Base-by-base conservation (phyloP, 2,797 vertebrate species). In the Enteromius fasciolatus region DNA sequence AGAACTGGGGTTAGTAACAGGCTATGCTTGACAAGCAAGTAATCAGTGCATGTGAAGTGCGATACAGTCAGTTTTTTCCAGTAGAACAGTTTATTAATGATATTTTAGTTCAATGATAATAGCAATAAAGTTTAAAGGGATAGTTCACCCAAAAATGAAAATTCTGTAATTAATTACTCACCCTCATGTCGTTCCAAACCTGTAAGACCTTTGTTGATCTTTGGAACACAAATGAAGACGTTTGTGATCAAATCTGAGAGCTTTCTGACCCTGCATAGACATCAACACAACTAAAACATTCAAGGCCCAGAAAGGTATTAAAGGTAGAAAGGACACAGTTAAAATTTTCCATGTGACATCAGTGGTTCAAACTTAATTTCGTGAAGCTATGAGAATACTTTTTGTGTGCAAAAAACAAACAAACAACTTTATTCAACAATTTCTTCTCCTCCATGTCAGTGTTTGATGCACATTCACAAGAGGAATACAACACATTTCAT, bases 1-100 rank as follows among this genome's bases (percentile, higher is more conserved):
- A 98, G 90, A 98, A 98, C 89, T 98, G 97, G 97, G 97, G 97
- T 95, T 74, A 69, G 86, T 82, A 20, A 54, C 15, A 41, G 10
- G 33, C 52, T 76, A 0, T 20, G 1, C 39, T 25, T 25, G 17
- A 50, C 46, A 3, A 3, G 2, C 28, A 73, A 31, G 15, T 31
- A 63, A 31, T 31, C 61, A 18, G 31, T 63, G 28, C 28, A 31
- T 63, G 59, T 31, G 6, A 31, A 63, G 3, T 31, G 14, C 17
- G 5, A 61, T 7, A 61, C 15, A 25, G 23, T 28, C 2, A 1
- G 2, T 31, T 15, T 59, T 50, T 20, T 20, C 2, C 14, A 31
- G 5, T 18, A 17, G 2, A 31, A 48, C 2, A 1, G 28, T 33
- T 73, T 73, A n/a, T 33, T 20, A 33, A 33, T 20, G 2, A 50